phyloP scores from a whole-genome alignment of 2,888 invertebrate genomes.

The Ophraella communa region DNA sequence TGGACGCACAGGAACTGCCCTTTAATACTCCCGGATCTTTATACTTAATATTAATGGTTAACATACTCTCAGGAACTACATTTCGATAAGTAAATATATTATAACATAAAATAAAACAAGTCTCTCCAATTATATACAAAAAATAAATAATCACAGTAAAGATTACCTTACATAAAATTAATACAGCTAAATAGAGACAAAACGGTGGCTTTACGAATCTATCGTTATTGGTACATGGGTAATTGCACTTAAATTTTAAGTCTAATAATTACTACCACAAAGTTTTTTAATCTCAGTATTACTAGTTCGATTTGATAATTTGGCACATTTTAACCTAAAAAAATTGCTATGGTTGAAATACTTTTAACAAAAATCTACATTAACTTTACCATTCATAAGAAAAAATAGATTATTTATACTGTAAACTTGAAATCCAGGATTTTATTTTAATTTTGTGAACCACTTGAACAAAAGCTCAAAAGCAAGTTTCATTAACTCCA shows the following conservation, averaged over 20 bases:
- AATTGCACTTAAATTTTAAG: slow-evolving; percentile 50
- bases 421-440: neutral
- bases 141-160: slow-evolving; percentile 54
- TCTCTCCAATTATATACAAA: slow-evolving; percentile 52
- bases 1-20: neutral
- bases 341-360: slow-evolving; percentile 18
- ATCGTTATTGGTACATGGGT: slow-evolving; percentile 49
- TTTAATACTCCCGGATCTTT: slow-evolving; percentile 21
- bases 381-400: neutral
- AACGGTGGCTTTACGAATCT: slow-evolving; percentile 41
- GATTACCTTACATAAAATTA: slow-evolving; percentile 43
- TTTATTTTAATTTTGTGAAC: neutral
- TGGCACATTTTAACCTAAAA: slow-evolving; percentile 45
- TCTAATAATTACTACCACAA: slow-evolving; percentile 42
- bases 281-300: slow-evolving; percentile 35
- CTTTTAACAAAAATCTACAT: slow-evolving; percentile 28
- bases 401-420: neutral
- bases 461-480: too few species aligned
- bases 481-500: too few species aligned
- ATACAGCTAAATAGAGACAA: slow-evolving; percentile 33
- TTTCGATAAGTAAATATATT: slow-evolving; percentile 44
- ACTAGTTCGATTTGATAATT: slow-evolving; percentile 37
- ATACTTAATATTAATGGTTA: slow-evolving; percentile 52
- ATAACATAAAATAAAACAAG: slow-evolving; percentile 51
- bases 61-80: slow-evolving; percentile 54